Evolutionary conservation across 2,888 invertebrate genomes (phyloP).

Genomic region (Polyploca ridens): DNA sequence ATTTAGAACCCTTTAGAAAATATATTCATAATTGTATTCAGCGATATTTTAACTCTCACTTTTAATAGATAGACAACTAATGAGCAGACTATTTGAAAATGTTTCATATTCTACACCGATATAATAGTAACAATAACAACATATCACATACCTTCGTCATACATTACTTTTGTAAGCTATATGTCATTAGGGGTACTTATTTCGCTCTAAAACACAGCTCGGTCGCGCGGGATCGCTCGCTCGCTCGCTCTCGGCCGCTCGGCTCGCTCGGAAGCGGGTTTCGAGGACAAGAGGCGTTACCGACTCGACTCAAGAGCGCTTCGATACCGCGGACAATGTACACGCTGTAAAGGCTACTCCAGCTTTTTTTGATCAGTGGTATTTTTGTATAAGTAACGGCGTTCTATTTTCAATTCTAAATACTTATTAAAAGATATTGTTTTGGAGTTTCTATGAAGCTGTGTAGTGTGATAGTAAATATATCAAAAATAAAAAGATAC

Average conservation of each 20-base stretch:
- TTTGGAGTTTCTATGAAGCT: no score
- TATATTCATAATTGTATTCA: no score
- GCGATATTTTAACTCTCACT: no score
- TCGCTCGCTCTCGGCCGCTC: conserved; percentile 13
- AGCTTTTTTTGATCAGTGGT: conserved; percentile 38
- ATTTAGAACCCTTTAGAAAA: no score
- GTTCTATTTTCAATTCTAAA: conserved; percentile 3
- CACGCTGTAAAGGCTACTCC: conserved; percentile 26
- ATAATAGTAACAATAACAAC: background rate
- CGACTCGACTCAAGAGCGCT: conserved; percentile 39
- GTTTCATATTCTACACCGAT: background rate
- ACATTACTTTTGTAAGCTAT: conserved; percentile 8
- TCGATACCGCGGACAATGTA: conserved; percentile 39
- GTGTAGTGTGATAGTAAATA: no score
- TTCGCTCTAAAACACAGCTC: conserved; percentile 8
- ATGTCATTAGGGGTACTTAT: conserved; percentile 9
- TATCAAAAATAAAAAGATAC: no score
- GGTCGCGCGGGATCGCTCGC: background rate
- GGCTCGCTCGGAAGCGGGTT: conserved; percentile 36
- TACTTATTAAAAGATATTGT: conserved; percentile 22
- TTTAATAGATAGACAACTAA: background rate
- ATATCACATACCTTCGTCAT: background rate
- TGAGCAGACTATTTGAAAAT: background rate
- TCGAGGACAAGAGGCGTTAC: conserved; percentile 50
- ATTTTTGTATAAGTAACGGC: conserved; percentile 32